A percentile compares a stretch with the other conserved stretches of the same genome.
Conservation (phyloP, 1,140 invertebrate species). For the Euura lappo region DNA sequence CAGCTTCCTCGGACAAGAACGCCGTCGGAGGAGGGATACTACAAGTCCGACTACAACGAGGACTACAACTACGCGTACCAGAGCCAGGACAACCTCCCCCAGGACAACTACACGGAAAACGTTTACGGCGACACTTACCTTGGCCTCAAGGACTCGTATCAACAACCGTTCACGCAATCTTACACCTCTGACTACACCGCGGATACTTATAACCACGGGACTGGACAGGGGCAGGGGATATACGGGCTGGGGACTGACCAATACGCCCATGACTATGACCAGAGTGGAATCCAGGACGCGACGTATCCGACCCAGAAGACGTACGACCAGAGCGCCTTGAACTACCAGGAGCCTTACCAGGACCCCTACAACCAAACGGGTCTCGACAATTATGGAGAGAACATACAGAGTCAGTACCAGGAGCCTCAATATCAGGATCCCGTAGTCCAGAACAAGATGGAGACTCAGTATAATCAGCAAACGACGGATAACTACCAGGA, state of each 20-base stretch:
- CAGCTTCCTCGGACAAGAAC: slow-evolving; percentile 61
- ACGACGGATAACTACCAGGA: slow-evolving; percentile 33
- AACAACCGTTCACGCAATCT: neutral
- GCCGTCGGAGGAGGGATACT: slow-evolving; percentile 55
- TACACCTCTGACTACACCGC: neutral
- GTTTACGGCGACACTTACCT: slow-evolving; percentile 34
- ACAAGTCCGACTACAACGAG: slow-evolving; percentile 68
- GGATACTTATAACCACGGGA: neutral
- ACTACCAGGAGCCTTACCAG: slow-evolving; percentile 37
- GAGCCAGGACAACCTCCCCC: slow-evolving; percentile 67
- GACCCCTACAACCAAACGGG: slow-evolving; percentile 16
- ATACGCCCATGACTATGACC: slow-evolving; percentile 27
- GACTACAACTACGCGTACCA: slow-evolving; percentile 75
- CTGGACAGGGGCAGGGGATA: neutral
- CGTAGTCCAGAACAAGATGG: slow-evolving; percentile 11
- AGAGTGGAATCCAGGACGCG: slow-evolving; percentile 41
- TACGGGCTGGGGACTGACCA: neutral
- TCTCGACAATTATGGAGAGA: neutral
- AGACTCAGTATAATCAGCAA: slow-evolving; percentile 42
- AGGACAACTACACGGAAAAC: slow-evolving; percentile 49
- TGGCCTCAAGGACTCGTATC: neutral
- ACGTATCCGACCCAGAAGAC: slow-evolving; percentile 29
- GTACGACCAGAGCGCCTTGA: slow-evolving; percentile 43
- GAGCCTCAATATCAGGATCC: slow-evolving; percentile 6
- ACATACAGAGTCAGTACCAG: neutral